A percentile compares a stretch with the other conserved stretches of the same genome.
These are phyloP conservation scores for Therioaphis trifolii DNA, from an alignment of 2,888 invertebrate species.

Conservation along the genomic window DNA sequence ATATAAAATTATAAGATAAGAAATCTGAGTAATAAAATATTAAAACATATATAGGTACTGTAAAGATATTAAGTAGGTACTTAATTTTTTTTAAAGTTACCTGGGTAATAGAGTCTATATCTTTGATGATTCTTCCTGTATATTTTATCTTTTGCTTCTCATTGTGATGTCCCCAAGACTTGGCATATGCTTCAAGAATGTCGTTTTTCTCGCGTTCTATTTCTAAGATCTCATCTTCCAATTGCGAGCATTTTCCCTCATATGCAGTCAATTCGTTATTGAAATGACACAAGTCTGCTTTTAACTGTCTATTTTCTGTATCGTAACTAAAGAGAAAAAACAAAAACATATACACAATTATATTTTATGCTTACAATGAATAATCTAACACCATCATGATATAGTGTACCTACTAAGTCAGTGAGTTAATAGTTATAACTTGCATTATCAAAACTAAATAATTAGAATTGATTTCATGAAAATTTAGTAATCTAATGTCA, in stretches of 20 bases:
- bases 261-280: slow-evolving; percentile 46
- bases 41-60: too few species aligned
- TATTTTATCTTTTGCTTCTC: slow-evolving; percentile 55
- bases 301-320: slow-evolving; percentile 25
- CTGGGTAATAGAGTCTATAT: slow-evolving; percentile 38
- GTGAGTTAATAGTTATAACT: too few species aligned
- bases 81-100: not conserved
- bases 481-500: too few species aligned
- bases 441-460: too few species aligned
- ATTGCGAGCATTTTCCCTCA: slow-evolving; percentile 22
- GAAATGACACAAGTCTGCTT: slow-evolving; percentile 33
- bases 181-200: slow-evolving; percentile 47
- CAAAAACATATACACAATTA: too few species aligned
- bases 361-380: too few species aligned
- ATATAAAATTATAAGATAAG: too few species aligned
- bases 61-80: too few species aligned
- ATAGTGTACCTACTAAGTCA: too few species aligned
- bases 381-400: too few species aligned
- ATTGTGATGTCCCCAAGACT: slow-evolving; percentile 52
- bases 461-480: too few species aligned
- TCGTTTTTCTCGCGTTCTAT: slow-evolving; percentile 24
- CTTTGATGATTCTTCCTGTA: slow-evolving; percentile 42
- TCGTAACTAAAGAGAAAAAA: not conserved
- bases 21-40: too few species aligned
- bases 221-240: slow-evolving; percentile 29